Evolutionary conservation across 2,888 invertebrate genomes (phyloP).

Genomic region (Tiliacea citrago): DNA sequence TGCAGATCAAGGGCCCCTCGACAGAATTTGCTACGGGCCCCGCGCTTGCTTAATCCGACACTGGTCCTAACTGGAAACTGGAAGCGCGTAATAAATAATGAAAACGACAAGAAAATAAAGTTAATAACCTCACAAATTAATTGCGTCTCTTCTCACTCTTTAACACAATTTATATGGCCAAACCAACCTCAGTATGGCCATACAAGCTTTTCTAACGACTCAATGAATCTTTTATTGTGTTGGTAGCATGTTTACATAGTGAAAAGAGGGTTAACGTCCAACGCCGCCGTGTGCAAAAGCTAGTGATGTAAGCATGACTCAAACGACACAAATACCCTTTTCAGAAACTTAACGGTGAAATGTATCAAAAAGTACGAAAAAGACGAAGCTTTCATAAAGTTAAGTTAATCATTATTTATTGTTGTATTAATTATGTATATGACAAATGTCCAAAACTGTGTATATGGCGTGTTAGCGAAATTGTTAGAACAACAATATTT

Average conservation of each 20-base stretch:
- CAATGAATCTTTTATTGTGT: constrained; percentile 58
- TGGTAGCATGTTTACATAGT: constrained; percentile 55
- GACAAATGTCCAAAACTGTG: constrained; percentile 63
- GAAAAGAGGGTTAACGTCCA: constrained; percentile 60
- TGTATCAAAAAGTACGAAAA: constrained; percentile 49
- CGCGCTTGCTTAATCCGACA: no score
- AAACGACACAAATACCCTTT: constrained; percentile 62
- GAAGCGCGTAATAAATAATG: background rate
- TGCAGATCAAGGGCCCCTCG: no score
- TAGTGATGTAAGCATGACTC: constrained; percentile 63
- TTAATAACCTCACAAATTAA: constrained; percentile 37
- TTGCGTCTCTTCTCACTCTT: constrained; percentile 22
- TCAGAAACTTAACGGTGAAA: constrained; percentile 62
- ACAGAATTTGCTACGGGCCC: no score
- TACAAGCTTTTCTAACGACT: constrained; percentile 55
- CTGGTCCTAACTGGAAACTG: constrained; percentile 2
- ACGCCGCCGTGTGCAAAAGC: constrained; percentile 67
- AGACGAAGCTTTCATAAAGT: constrained; percentile 44
- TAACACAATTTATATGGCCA: constrained; percentile 36
- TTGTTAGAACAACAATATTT: constrained; percentile 76
- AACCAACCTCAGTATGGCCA: constrained; percentile 49
- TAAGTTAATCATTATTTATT: constrained; percentile 63
- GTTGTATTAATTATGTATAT: constrained; percentile 62
- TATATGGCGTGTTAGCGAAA: constrained; percentile 69
- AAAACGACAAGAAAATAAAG: constrained; percentile 13